phyloP scores from a whole-genome alignment of 1,140 invertebrate species.

The Platyscapa corneri region DNA sequence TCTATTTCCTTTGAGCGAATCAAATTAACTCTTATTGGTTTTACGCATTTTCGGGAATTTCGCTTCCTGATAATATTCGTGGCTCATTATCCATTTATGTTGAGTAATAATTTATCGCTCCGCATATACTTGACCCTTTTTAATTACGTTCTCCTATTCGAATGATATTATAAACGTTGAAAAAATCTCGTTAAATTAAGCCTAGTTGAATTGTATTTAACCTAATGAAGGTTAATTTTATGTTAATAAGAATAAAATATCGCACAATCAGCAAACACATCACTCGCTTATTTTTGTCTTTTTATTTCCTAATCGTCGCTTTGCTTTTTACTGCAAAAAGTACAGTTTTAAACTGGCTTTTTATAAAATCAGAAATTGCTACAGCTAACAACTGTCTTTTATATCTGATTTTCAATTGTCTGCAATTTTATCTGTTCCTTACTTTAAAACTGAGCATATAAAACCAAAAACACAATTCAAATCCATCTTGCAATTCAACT shows the following conservation, averaged over 20 bases:
- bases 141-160: not conserved
- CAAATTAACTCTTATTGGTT: not conserved
- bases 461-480: not conserved
- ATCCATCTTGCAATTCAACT: not conserved
- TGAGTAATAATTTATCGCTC: too few species aligned
- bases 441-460: not conserved
- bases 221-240: not conserved
- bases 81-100: too few species aligned
- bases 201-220: not conserved
- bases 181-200: not conserved
- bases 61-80: too few species aligned
- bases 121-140: not conserved
- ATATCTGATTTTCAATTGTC: not conserved
- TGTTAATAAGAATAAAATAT: slow-evolving; percentile 9
- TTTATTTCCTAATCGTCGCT: too few species aligned
- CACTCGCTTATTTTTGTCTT: not conserved
- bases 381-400: not conserved
- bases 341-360: not conserved
- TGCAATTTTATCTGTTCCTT: not conserved
- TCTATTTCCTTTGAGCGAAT: not conserved
- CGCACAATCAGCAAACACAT: not conserved
- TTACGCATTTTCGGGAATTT: too few species aligned
- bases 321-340: too few species aligned
- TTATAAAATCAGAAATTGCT: not conserved
- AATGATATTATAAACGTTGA: not conserved